Conservation (phyloP, 92 coral and sea anemone species). For the Parazoanthus darwini region DNA sequence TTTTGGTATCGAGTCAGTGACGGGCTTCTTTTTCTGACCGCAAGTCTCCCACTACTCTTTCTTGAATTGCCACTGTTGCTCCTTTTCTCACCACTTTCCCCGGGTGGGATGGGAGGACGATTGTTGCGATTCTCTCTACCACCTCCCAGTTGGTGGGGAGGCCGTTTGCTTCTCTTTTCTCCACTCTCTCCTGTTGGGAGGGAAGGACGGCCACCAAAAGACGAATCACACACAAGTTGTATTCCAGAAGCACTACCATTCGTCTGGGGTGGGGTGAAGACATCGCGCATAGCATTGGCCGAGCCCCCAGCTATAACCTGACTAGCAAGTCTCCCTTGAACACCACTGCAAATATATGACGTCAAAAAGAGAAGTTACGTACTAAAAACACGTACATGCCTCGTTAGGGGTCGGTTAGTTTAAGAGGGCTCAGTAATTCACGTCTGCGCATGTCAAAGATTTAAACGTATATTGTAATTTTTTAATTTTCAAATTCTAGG, state of each 20-base stretch:
- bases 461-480: too few relatives aligned
- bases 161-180: slow-evolving; percentile 21
- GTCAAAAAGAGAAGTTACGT: background rate
- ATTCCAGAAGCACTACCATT: slow-evolving; percentile 4
- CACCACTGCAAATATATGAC: background rate
- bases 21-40: slow-evolving; percentile 23
- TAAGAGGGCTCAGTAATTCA: background rate
- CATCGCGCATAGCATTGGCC: background rate
- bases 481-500: too few relatives aligned
- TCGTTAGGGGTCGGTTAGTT: background rate
- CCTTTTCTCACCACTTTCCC: slow-evolving; percentile 41
- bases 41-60: slow-evolving; percentile 30
- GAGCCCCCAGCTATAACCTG: background rate
- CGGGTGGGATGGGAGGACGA: slow-evolving; percentile 61
- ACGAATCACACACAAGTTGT: slow-evolving; percentile 46
- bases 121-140: background rate
- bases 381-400: background rate
- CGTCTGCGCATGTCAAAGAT: background rate
- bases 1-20: slow-evolving; percentile 50
- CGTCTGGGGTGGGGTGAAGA: background rate
- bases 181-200: slow-evolving; percentile 39
- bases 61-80: slow-evolving; percentile 55
- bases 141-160: slow-evolving; percentile 43
- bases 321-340: background rate
- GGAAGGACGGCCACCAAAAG: slow-evolving; percentile 43